Evolutionary conservation across 2,797 vertebrate genomes (phyloP).

Genomic region (Eptatretus atami): DNA sequence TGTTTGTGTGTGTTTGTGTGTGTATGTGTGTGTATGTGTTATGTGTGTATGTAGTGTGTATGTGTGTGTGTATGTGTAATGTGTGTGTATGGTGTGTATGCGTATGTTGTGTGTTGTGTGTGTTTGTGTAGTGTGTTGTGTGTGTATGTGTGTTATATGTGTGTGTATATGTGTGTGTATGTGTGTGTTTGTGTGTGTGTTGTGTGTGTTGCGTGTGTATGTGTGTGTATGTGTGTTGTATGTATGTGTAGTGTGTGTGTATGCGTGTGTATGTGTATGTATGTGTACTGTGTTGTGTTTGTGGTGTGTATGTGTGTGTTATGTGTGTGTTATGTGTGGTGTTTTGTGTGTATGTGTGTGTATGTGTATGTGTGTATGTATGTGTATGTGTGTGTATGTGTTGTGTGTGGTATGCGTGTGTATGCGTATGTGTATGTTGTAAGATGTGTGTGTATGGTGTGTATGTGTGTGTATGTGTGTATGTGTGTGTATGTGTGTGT

Average conservation of each 20-base stretch:
- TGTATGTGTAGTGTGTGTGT: background rate
- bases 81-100: background rate
- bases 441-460: background rate
- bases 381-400: background rate
- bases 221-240: background rate
- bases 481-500: background rate
- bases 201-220: background rate
- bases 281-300: background rate
- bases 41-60: background rate
- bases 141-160: background rate
- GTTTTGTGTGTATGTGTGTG: background rate
- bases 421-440: background rate
- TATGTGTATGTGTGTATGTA: background rate
- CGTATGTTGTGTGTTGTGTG: background rate
- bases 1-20: background rate
- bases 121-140: background rate
- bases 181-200: background rate
- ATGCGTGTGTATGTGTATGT: background rate
- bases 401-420: background rate
- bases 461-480: background rate
- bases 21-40: slow-evolving; percentile 2
- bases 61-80: background rate
- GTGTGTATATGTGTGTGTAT: background rate
- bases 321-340: background rate
- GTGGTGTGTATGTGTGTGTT: background rate